A percentile compares a stretch with the other conserved stretches of the same genome.
Conservation (phyloP, 2,888 invertebrate genomes). For the Phortica okadai region DNA sequence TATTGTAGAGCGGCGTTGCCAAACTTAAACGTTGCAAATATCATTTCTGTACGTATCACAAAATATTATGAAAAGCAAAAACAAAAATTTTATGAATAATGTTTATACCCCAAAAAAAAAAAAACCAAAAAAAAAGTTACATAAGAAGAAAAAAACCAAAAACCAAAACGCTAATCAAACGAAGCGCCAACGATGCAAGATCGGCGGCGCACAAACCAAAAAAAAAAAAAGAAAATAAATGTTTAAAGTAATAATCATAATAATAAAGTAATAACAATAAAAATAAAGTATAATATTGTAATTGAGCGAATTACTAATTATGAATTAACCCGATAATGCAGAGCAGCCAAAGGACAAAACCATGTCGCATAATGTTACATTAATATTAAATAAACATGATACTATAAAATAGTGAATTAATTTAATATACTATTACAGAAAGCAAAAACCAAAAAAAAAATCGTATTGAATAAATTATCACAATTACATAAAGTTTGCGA, state of each 20-base stretch:
- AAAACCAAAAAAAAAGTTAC: slow-evolving; percentile 39
- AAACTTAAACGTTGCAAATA: slow-evolving; percentile 49
- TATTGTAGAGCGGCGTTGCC: slow-evolving; percentile 52
- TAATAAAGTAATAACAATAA: not conserved
- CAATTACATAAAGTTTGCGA: slow-evolving; percentile 28
- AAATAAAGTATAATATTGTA: not conserved
- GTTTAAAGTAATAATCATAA: not conserved
- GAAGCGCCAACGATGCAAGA: not conserved
- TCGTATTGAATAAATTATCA: slow-evolving; percentile 68
- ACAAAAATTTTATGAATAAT: slow-evolving; percentile 26
- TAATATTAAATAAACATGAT: slow-evolving; percentile 59
- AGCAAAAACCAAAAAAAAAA: slow-evolving; percentile 43
- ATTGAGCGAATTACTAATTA: slow-evolving; percentile 37
- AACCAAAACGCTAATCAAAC: slow-evolving; percentile 30
- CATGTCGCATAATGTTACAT: slow-evolving; percentile 65
- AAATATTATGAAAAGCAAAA: slow-evolving; percentile 40
- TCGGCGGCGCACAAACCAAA: slow-evolving; percentile 16
- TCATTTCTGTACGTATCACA: slow-evolving; percentile 64
- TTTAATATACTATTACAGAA: slow-evolving; percentile 44
- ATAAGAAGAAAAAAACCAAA: slow-evolving; percentile 20
- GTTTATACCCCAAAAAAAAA: slow-evolving; percentile 34
- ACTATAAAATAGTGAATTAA: slow-evolving; percentile 72
- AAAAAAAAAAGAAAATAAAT: slow-evolving; percentile 31
- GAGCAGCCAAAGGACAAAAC: slow-evolving; percentile 29
- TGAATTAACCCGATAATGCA: slow-evolving; percentile 17